A percentile compares a stretch with the other conserved stretches of the same genome.
Conservation (phyloP, 1,140 invertebrate genomes). For the Telenomus remus region DNA sequence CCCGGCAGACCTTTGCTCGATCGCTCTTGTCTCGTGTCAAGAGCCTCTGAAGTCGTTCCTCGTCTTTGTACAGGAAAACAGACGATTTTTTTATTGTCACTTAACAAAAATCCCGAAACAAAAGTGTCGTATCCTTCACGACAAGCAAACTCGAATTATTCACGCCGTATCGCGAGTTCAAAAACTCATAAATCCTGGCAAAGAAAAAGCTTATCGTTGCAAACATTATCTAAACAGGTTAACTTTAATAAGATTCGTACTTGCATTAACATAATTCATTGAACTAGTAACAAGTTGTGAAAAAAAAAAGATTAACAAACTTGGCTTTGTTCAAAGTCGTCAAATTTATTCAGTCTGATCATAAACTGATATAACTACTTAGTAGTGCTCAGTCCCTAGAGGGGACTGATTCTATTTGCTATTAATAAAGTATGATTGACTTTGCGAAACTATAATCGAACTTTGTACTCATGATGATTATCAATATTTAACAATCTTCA, state of each 20-base stretch:
- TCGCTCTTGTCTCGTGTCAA: conserved; percentile 35
- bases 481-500: too few relatives aligned
- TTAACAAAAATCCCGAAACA: conserved; percentile 6
- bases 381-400: not conserved
- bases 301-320: too few relatives aligned
- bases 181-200: not conserved
- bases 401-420: not conserved
- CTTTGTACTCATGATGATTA: too few relatives aligned
- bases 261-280: too few relatives aligned
- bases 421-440: not conserved
- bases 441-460: not conserved
- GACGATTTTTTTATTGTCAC: conserved; percentile 36
- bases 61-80: conserved; percentile 31
- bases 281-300: too few relatives aligned
- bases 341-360: too few relatives aligned
- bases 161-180: not conserved
- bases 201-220: too few relatives aligned
- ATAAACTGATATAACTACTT: conserved; percentile 4
- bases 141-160: conserved; percentile 18
- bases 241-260: too few relatives aligned
- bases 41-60: conserved; percentile 19
- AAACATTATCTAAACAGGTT: too few relatives aligned
- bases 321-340: too few relatives aligned
- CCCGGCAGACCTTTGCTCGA: conserved; percentile 40
- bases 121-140: conserved; percentile 6